A percentile compares a stretch with the other conserved stretches of the same genome.
These are phyloP conservation scores for Coptodon bakossiorum DNA, from an alignment of 2,113 vertebrate species.

Conservation along the genomic window DNA sequence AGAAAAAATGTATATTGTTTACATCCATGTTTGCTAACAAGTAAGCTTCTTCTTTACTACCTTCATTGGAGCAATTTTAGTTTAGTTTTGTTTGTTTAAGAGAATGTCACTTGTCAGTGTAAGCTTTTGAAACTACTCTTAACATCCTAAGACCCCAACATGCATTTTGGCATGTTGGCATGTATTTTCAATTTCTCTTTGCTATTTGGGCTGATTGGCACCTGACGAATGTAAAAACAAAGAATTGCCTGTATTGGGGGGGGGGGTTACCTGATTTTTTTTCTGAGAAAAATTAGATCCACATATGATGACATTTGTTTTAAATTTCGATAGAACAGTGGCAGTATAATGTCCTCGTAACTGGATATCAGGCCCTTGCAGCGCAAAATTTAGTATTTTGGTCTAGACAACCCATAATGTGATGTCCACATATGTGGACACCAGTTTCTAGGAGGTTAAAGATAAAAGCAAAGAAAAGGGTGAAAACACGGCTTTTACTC, in stretches of 20 bases:
- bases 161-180: background rate
- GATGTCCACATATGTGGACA: background rate
- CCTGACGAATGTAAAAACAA: background rate
- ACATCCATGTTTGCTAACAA: background rate
- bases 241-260: no score
- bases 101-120: background rate
- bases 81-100: background rate
- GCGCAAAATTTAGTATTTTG: rapidly evolving
- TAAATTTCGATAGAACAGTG: rapidly evolving
- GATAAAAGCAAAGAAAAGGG: background rate
- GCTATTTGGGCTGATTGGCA: background rate
- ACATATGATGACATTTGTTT: background rate
- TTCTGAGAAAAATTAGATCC: background rate
- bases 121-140: background rate
- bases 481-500: rapidly evolving
- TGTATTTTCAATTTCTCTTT: background rate
- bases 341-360: background rate
- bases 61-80: background rate
- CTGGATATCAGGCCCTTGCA: background rate
- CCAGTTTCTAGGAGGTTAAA: background rate
- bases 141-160: background rate
- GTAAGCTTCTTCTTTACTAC: background rate
- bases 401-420: background rate
- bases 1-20: background rate
- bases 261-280: background rate